Base-by-base conservation (phyloP, 2,113 vertebrate species). In the Trematocara unimaculatum region DNA sequence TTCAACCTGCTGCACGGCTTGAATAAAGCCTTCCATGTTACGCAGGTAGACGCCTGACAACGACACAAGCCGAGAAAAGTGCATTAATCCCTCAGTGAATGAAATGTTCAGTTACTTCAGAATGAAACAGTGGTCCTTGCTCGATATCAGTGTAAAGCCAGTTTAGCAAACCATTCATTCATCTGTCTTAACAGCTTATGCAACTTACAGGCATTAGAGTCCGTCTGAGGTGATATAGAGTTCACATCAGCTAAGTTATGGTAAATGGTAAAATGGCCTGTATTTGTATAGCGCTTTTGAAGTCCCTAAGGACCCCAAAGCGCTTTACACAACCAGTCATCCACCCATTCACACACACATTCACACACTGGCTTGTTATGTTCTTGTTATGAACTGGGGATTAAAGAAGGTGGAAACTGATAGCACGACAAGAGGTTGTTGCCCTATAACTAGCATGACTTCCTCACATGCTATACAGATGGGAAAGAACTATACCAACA, bases 11-110 rank as follows among this genome's bases (percentile, higher is more conserved):
- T 94, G 85, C 64, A 97, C 85, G 0, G 96, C 95, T 67, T 10
- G 60, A 7, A 97, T 93, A 84, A 98, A 90, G 0, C 94, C 94
- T 29, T 96, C 95, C 94, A 98, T 96, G 87, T 92, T 92, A 26
- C 96, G 90, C 0, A 95, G 89, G 17, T 96, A 67, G 29, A 85
- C 8, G 3, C 83, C 97, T 98, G 88, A 79, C 29, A 81, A 13
- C 4, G 58, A 26, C 29, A 18, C 6, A 87, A 74, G 35, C 3
- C 5, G 26, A 12, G 56, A 20, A 53, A 14, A 55, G 15, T 51
- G 45, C 72, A 77, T 51, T 33, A 77, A 51, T 51, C 17, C 26
- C 11, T 77, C 17, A 51, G 26, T 77, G 26, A 51, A 74, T 74
- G 23, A 49, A 77, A 49, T 77, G 26, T 49, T 77, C 11, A 51